Evolutionary conservation across 64 coral and sea anemone genomes (phyloP), one percentile per base, ranked within the genome.

Genomic region (Pachyseris speciosa): DNA sequence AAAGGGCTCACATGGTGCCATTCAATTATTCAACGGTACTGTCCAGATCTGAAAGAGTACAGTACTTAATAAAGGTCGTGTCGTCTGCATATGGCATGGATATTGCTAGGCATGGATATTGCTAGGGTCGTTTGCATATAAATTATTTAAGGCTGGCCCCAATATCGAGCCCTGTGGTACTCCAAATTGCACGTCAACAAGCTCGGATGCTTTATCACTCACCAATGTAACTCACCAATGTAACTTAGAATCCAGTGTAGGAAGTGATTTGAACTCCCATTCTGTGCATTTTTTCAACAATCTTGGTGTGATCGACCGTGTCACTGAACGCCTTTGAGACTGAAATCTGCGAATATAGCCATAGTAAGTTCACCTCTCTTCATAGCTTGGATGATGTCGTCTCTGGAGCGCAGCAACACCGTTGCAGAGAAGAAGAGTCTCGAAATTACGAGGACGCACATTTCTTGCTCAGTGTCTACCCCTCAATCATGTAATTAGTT

Each of bases 341-440:
- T n/a, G n/a, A 59, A 59, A 59, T 59, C 53, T 59, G 53, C 53
- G 22, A n/a, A 59, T 59, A 59, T 59, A 59, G 53, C 53, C 53
- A 59, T 59, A 16, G 53, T 59, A n/a, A 59, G 19, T 59, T 59
- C 53, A 59, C 52, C 36, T 67, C 24, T 84, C 51, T 84, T 84
- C 80, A 84, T 84, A 22, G 80, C 80, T 36, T 43, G 52, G 37
- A 84, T 65, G 11, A 84, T 22, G 34, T 84, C 57, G 31, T 84
- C 80, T 24, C 80, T 7, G 10, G 64, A 42, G 28, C 57, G 25
- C 27, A 58, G 26, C 19, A 83, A 40, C 17, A 83, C 78, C 17
- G 83, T 67, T 67, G n/a, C n/a, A n/a, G n/a, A n/a, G n/a, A n/a
- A n/a, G n/a, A n/a, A n/a, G n/a, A n/a, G n/a, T n/a, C n/a, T n/a